Evolutionary conservation across 2,113 vertebrate genomes (phyloP).

Genomic region (Myrmecophaga tridactyla): DNA sequence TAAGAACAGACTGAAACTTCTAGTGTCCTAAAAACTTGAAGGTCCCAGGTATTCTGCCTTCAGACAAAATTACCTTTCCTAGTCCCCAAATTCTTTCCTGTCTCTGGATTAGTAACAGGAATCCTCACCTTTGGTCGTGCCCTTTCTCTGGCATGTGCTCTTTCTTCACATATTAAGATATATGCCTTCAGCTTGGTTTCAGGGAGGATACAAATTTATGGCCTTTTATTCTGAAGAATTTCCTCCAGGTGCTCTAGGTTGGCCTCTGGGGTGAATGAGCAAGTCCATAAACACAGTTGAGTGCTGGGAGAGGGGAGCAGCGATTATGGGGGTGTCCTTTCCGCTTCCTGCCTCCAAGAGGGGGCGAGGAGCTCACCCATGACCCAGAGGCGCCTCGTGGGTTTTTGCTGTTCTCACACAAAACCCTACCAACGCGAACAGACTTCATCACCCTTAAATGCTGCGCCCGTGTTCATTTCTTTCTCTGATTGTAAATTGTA

Average conservation of each 20-base stretch:
- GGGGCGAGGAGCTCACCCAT: not conserved
- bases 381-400: not conserved
- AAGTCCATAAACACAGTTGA: conserved; percentile 48
- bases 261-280: not conserved
- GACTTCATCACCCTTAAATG: not conserved
- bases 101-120: not conserved
- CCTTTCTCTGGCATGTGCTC: not conserved
- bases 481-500: not conserved
- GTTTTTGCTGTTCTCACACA: conserved; percentile 10
- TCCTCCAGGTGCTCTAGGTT: conserved; percentile 66
- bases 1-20: not conserved
- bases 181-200: not conserved
- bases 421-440: not conserved
- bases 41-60: not conserved
- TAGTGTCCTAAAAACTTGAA: not conserved
- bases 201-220: conserved; percentile 45
- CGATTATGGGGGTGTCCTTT: not conserved
- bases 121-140: not conserved
- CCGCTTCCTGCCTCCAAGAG: conserved; percentile 24
- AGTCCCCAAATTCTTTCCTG: not conserved
- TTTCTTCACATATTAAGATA: not conserved
- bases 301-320: not conserved
- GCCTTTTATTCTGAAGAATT: conserved; percentile 51
- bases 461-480: not conserved
- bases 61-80: not conserved